These are phyloP conservation scores for human DNA, from an alignment of 2,113 vertebrate genomes.

Conservation along the genomic window DNA sequence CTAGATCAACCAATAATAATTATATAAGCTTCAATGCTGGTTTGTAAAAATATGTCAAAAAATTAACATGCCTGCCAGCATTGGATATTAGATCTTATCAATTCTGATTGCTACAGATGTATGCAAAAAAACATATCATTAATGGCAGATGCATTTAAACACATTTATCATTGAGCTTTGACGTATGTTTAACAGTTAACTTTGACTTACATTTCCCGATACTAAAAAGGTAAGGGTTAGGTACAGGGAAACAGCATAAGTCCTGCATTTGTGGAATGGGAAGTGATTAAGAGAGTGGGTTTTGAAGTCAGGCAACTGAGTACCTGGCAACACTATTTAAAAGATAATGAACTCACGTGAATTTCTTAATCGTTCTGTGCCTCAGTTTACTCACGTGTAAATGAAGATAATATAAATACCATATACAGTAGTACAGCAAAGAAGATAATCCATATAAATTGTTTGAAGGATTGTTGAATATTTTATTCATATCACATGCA, in stretches of 20 bases:
- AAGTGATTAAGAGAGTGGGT: neutral
- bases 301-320: neutral
- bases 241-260: neutral
- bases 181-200: neutral
- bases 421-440: neutral
- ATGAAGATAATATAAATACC: neutral
- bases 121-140: neutral
- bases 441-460: neutral
- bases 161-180: conserved; percentile 36
- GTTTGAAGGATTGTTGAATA: neutral
- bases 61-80: neutral
- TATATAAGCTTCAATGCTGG: neutral
- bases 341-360: neutral
- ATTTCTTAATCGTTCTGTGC: neutral
- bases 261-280: fast-evolving
- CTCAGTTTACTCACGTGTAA: neutral
- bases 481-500: neutral
- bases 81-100: neutral
- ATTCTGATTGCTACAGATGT: too few relatives aligned
- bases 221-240: neutral
- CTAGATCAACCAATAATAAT: conserved; percentile 6
- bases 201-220: neutral
- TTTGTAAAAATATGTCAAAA: conserved; percentile 17
- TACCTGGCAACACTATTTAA: neutral
- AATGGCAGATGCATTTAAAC: conserved; percentile 2